A percentile compares a stretch with the other conserved stretches of the same genome.
Evolutionary conservation across 1,140 invertebrate species (phyloP).

Genomic region (Spodoptera frugiperda): DNA sequence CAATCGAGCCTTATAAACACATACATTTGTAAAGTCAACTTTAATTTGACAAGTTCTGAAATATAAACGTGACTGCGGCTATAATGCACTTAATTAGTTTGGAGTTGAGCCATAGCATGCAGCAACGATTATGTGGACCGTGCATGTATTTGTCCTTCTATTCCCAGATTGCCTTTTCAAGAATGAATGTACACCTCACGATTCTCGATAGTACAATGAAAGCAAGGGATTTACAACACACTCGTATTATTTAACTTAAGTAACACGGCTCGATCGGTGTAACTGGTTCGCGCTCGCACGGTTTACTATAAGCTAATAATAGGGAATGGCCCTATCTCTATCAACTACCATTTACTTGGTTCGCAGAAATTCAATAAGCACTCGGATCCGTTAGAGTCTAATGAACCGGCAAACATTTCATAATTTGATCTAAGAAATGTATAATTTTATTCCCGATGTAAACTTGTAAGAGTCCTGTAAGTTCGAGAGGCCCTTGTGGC

Average conservation of each 20-base stretch:
- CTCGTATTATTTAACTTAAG: slow-evolving; percentile 62
- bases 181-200: slow-evolving; percentile 68
- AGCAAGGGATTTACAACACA: slow-evolving; percentile 64
- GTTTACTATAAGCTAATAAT: slow-evolving; percentile 44
- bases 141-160: slow-evolving; percentile 51
- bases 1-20: slow-evolving; percentile 38
- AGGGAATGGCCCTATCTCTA: slow-evolving; percentile 46
- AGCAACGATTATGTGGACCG: slow-evolving; percentile 28
- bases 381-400: slow-evolving; percentile 24
- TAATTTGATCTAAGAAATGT: slow-evolving; percentile 10
- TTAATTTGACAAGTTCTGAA: slow-evolving; percentile 19
- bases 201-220: slow-evolving; percentile 69
- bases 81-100: slow-evolving; percentile 30
- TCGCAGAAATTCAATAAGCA: slow-evolving; percentile 40
- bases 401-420: slow-evolving; percentile 33
- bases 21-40: slow-evolving; percentile 28
- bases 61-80: slow-evolving; percentile 19
- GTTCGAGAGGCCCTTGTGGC: background rate
- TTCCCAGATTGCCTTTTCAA: slow-evolving; percentile 56
- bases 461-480: background rate
- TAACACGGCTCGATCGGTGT: slow-evolving; percentile 54
- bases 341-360: slow-evolving; percentile 44
- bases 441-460: background rate
- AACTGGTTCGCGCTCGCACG: slow-evolving; percentile 49
- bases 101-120: slow-evolving; percentile 38